Base-by-base conservation (phyloP, 1,140 invertebrate genomes). In the Drosophila sproati region DNA sequence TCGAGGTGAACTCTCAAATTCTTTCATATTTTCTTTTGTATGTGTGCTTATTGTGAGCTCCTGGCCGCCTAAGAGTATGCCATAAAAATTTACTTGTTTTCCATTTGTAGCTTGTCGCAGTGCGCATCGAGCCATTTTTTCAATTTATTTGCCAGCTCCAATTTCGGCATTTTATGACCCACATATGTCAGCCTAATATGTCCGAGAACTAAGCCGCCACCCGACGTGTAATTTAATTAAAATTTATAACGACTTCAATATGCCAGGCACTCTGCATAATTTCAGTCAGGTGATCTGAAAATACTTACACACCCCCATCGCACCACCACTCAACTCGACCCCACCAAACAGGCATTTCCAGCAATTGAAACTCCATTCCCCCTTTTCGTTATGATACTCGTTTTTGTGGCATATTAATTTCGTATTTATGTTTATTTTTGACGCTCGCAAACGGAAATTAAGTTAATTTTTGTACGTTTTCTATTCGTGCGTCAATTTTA, bases 401-500 rank as follows among this genome's bases (percentile, higher is more conserved):
- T 1, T 37, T 54, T 47, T 57, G 69, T 51, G 70, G 62, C 70
- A 57, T 77, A 77, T 77, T 72, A 75, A 78, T 78, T 67, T 71
- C 51, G 10, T 60, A 78, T 78, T 78, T 74, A 75, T 75, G 72
- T 64, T 73, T 56, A 73, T 77, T 77, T 73, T 56, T 48, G 70
- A 62, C 43, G 60, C 74, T 41, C 51, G 34, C 57, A 62, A 70
- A 55, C 76, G 76, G 76, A 78, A 78, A 78, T 76, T 47, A 71
- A 78, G 73, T 78, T 78, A 78, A 76, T 78, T 78, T 75, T 68
- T 73, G 70, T 62, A 62, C 70, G 73, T 73, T 68, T 77, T 78
- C 77, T 78, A 78, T 76, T 78, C 73, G 77, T 78, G 73, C 77
- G 67, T 78, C 61, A 76, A 72, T 78, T 71, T 76, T 67, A 78